Evolutionary conservation across 2,888 invertebrate genomes (phyloP), one percentile per base, ranked within the genome.

Genomic region (Dynastes tityus): DNA sequence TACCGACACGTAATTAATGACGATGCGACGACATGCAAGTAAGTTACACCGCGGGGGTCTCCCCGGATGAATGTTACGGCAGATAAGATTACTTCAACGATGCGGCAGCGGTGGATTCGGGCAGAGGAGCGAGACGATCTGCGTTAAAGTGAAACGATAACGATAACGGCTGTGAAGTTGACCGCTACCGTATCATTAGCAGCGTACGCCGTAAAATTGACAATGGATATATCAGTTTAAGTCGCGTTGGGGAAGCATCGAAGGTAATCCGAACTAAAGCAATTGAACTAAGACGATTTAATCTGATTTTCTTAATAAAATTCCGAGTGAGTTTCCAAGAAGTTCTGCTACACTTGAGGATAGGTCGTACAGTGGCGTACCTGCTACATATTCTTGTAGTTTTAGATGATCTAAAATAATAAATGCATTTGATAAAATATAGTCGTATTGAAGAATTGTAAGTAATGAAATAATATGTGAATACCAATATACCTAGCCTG

Each of bases 121-220:
- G 55, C 22, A 22, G 55, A 27, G 6, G 45, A 45, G 22, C n/a
- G 55, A 5, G 22, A 37, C 32, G 32, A 22, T 22, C 55, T 9
- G 22, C 55, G 55, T 27, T 58, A 58, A 58, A 58, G 55, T 22
- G 22, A 58, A 58, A 27, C 55, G 55, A 8, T 58, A 58, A 58
- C 55, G 55, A 58, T 58, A 58, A 58, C 22, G 55, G n/a, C 55
- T 58, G 55, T 2, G 22, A 22, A 58, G 55, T 58, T 58, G 55
- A 58, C 55, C 55, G 55, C 55, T 58, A 58, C 55, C 27, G 55
- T 58, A 58, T 58, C 55, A 58, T 58, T 58, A 58, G 55, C 55
- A 16, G 8, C 55, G 16, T 27, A 22, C 55, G 55, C 8, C 16
- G 22, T 58, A 58, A 58, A 58, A 58, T 58, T 58, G 8, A 58